Evolutionary conservation across 2,797 vertebrate species (phyloP).

Genomic region (Erpetoichthys calabaricus): DNA sequence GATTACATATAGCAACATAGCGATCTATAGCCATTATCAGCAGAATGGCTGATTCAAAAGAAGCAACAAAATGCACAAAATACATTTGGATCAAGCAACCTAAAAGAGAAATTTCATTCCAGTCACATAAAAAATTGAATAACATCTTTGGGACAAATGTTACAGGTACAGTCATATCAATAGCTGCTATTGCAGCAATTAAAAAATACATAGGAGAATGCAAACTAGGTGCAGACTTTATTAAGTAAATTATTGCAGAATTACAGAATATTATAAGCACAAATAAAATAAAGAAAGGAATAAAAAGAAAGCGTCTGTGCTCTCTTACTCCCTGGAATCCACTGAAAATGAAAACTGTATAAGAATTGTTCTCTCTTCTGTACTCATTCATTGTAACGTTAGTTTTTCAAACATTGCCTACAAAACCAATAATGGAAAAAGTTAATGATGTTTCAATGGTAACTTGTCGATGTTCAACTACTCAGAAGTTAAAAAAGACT

Average conservation of each 20-base stretch:
- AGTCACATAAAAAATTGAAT: constrained; percentile 22
- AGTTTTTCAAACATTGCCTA: too few species aligned
- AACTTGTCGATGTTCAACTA: too few species aligned
- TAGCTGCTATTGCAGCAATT: constrained; percentile 21
- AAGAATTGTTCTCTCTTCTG: constrained; percentile 20
- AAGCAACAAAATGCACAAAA: constrained; percentile 28
- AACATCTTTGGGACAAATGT: constrained; percentile 28
- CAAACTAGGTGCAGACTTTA: constrained; percentile 18
- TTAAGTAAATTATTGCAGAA: constrained; percentile 20
- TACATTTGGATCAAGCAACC: constrained; percentile 35
- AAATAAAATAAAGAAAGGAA: constrained; percentile 18
- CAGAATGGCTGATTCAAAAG: constrained; percentile 32
- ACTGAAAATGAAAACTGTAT: constrained; percentile 13
- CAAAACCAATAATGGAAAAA: too few species aligned
- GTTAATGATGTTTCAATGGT: too few species aligned
- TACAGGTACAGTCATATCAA: constrained; percentile 21
- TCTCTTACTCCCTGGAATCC: constrained; percentile 14
- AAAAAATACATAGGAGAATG: constrained; percentile 41
- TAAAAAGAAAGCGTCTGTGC: constrained; percentile 11
- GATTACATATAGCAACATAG: constrained; percentile 33
- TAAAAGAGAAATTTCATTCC: constrained; percentile 23
- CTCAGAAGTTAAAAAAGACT: too few species aligned
- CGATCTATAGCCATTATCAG: constrained; percentile 37
- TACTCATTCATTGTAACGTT: too few species aligned
- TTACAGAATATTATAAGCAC: constrained; percentile 22